Base-by-base conservation (phyloP, 1,140 invertebrate genomes). In the Musca domestica region DNA sequence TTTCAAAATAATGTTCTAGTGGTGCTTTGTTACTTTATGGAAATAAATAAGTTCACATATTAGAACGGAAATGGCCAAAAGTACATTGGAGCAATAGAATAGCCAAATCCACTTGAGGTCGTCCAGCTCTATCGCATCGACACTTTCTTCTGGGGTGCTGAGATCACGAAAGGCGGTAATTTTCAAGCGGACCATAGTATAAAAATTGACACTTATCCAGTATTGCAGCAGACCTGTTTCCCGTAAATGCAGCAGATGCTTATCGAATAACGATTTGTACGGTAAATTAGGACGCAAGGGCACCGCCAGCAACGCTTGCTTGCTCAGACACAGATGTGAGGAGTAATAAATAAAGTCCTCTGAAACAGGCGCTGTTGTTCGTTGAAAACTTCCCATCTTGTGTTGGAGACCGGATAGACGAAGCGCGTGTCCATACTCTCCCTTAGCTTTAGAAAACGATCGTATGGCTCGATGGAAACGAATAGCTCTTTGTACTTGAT, bases 331-430 rank as follows among this genome's bases (percentile, higher is more conserved):
- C 23, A 68, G 22, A 47, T 51, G n/a, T 0, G 25, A n/a, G 6
- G 67, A 63, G 9, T 46, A 64, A 34, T 30, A 68, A 64, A 68
- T 23, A 68, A 9, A 17, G 64, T 23, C 7, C 49, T n/a, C 15
- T 64, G 47, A 27, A 68, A 68, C 4, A 34, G 30, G 17, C 25
- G 4, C 22, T 65, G 61, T 19, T 65, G 48, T n/a, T 46, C 19
- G 1, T 64, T 10, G n/a, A 46, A 54, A n/a, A 65, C 23, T 0
- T 25, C 6, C 67, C 67, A 68, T 15, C 20, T 1, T 5, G 61
- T 12, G 17, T 52, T 30, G 19, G 49, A 17, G 0, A 65, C 63
- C 2, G 48, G 61, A 64, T 65, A 68, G 6, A 41, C 61, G 47
- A 46, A 68, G 3, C 5, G 19, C 1, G 46, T 64, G n/a, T 68